Percentiles rank a stretch among this genome's conserved stretches.
These are phyloP conservation scores for Stratiomys singularior DNA, from an alignment of 2,888 invertebrate genomes.

Conservation along the genomic window DNA sequence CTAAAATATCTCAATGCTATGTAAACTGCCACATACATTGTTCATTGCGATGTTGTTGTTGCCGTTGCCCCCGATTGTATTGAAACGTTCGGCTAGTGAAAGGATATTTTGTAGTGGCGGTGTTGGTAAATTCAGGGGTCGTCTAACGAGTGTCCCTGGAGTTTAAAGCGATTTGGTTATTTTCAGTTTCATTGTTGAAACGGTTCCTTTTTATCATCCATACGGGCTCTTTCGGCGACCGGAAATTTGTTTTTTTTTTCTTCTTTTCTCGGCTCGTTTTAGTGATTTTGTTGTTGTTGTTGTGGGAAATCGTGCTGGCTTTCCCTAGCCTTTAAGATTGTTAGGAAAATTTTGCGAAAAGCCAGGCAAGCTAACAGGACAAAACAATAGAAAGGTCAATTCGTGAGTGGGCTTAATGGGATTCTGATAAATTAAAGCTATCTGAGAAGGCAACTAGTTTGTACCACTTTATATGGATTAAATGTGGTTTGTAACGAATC, in stretches of 20 bases:
- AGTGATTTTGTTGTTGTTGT: constrained; percentile 38
- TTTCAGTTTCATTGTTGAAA: constrained; percentile 40
- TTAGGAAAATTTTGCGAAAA: too few relatives aligned
- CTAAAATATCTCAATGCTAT: background rate
- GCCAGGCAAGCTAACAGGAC: too few relatives aligned
- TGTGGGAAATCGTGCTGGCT: constrained; percentile 29
- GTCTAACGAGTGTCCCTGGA: constrained; percentile 40
- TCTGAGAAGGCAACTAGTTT: too few relatives aligned
- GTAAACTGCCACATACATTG: constrained; percentile 20
- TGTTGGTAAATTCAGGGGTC: constrained; percentile 33
- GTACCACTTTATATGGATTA: too few relatives aligned
- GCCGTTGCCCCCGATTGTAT: constrained; percentile 13
- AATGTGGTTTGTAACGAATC: too few relatives aligned
- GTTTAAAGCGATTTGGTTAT: constrained; percentile 44
- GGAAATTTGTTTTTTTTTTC: constrained; percentile 46
- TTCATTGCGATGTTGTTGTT: constrained; percentile 36
- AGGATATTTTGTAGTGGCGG: constrained; percentile 26
- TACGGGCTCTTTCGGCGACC: constrained; percentile 44
- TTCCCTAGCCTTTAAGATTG: background rate
- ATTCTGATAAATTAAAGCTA: too few relatives aligned
- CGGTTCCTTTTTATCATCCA: constrained; percentile 34
- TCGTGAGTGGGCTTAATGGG: too few relatives aligned
- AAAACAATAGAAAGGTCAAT: too few relatives aligned
- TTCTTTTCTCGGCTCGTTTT: constrained; percentile 34
- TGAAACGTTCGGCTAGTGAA: background rate